These are phyloP conservation scores for Eonycteris spelaea DNA, from an alignment of 2,113 vertebrate genomes.

Conservation along the genomic window DNA sequence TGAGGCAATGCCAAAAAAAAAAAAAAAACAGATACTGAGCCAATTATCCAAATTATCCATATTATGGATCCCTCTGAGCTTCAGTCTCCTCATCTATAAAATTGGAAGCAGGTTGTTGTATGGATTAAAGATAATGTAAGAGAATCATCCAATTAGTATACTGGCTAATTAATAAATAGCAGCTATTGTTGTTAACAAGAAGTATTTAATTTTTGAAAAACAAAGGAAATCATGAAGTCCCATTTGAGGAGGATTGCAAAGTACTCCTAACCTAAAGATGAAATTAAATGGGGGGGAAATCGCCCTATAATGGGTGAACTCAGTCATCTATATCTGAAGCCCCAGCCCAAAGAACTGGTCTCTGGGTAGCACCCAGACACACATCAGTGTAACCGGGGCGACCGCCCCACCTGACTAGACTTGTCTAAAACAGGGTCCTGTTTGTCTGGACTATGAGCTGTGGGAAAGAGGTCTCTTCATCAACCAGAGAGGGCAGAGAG, in stretches of 20 bases:
- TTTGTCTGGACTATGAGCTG: background rate
- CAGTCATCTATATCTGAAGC: background rate
- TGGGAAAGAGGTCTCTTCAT: background rate
- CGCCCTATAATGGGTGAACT: background rate
- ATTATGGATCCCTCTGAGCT: background rate
- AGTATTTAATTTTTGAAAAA: background rate
- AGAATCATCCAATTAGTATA: background rate
- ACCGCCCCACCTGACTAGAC: background rate
- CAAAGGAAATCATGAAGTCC: background rate
- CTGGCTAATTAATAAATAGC: background rate
- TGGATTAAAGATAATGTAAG: background rate
- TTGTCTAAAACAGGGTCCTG: background rate
- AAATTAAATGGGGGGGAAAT: background rate
- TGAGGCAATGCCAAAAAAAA: background rate
- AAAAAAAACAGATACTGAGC: background rate
- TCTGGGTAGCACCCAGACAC: background rate
- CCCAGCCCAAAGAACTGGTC: background rate
- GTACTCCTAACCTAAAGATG: background rate
- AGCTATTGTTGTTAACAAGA: background rate
- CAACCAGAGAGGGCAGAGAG: background rate
- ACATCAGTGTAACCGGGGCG: background rate
- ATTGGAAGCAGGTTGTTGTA: background rate
- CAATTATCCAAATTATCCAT: background rate
- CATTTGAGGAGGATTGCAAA: background rate
- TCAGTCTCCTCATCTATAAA: background rate